phyloP scores from a whole-genome alignment of 2,797 vertebrate genomes.

The Gymnothorax reevesii region DNA sequence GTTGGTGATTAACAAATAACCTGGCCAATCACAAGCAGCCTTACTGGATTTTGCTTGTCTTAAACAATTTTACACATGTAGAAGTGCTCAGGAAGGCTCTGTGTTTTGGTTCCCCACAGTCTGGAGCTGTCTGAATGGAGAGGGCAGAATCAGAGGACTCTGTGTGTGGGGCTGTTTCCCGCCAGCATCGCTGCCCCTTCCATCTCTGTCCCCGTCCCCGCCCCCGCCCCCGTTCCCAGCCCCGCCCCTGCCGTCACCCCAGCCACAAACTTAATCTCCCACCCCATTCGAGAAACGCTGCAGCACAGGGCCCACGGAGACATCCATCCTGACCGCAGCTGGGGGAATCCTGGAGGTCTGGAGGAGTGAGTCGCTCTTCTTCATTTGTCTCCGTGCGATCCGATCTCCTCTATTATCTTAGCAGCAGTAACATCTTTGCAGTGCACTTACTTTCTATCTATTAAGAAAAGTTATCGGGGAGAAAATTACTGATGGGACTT shows the following conservation, averaged over 20 bases:
- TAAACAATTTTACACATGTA: too few relatives aligned
- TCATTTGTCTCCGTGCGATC: neutral
- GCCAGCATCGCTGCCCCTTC: conserved; percentile 54
- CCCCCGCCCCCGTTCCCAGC: conserved; percentile 6
- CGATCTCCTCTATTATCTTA: neutral
- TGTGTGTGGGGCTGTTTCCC: conserved; percentile 77
- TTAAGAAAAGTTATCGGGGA: neutral
- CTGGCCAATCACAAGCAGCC: too few relatives aligned
- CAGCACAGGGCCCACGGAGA: conserved; percentile 71
- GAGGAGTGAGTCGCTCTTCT: conserved; percentile 67
- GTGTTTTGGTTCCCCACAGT: conserved; percentile 55
- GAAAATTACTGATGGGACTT: neutral
- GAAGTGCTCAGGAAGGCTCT: neutral
- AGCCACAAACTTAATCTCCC: conserved; percentile 56
- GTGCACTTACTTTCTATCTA: neutral
- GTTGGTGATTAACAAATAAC: too few relatives aligned
- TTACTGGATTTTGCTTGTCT: too few relatives aligned
- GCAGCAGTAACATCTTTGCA: neutral
- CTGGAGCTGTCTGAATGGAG: conserved; percentile 79
- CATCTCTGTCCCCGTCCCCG: conserved; percentile 35
- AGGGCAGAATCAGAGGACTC: conserved; percentile 83
- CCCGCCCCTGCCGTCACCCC: neutral
- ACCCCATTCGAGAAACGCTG: conserved; percentile 69
- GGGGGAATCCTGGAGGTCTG: conserved; percentile 61
- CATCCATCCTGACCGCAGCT: conserved; percentile 53